Evolutionary conservation across 2,113 vertebrate species (phyloP), one percentile per base, ranked within the genome.

Genomic region (Oceanodroma tethys): DNA sequence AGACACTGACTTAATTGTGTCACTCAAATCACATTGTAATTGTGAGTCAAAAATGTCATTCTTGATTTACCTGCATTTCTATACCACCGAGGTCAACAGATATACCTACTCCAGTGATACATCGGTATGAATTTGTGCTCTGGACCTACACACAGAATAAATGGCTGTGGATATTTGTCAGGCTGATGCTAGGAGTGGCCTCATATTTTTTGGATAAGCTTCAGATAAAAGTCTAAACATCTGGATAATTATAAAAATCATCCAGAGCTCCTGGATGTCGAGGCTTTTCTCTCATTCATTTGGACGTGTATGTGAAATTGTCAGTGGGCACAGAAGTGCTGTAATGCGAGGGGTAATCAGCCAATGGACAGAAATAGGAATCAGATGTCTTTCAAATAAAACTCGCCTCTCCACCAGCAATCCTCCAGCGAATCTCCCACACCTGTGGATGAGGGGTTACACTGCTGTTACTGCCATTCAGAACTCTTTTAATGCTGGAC

Each of bases 331-430:
- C 93, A 93, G 73, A 95, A 91, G 38, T 82, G 62, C 81, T 95
- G 89, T 94, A 97, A 93, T 18, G 45, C 2, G 12, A 86, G 32
- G 68, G 15, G 1, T 93, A 93, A 89, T 92, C 70, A 52, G 88
- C 63, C 92, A 81, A 55, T n/a, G 81, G 93, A 94, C 93, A 95
- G 91, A 94, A 96, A 96, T 91, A 94, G 47, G 74, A 95, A 96
- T 97, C 96, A 97, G 89, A 97, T 97, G 96, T 91, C 86, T 90
- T 93, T 95, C 84, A 91, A 87, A 87, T 87, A 93, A 93, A 95
- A 76, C 23, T 93, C 1, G 6, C 53, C 42, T 91, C 63, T 94
- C 91, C 76, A 95, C 81, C 93, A 90, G 50, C 84, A 88, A 90
- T 93, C 87, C 87, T 95, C 83, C 72, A 96, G 95, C 0, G 74